phyloP scores from a whole-genome alignment of 1,140 invertebrate species.

The Mercenaria mercenaria region DNA sequence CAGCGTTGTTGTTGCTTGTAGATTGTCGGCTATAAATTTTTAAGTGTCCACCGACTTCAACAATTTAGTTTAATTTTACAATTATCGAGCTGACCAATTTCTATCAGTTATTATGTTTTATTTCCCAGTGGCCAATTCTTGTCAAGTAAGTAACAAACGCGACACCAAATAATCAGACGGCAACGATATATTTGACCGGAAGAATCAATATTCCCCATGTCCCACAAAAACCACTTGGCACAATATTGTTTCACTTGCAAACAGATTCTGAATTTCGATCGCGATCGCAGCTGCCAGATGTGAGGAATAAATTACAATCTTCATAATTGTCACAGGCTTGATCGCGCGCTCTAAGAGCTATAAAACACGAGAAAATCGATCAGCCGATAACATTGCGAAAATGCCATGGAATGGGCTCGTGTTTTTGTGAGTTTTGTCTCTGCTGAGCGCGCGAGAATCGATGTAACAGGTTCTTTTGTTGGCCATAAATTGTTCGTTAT shows the following conservation, averaged over 20 bases:
- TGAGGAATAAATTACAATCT: constrained; percentile 44
- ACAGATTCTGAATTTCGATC: constrained; percentile 56
- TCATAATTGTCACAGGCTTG: constrained; percentile 49
- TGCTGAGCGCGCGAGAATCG: constrained; percentile 2
- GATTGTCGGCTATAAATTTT: too few species aligned
- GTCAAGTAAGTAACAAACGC: too few species aligned
- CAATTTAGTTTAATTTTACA: too few species aligned
- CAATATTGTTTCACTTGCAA: constrained; percentile 41
- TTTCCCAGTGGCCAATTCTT: too few species aligned
- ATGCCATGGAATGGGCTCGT: constrained; percentile 14
- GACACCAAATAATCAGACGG: not conserved
- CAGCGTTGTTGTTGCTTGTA: too few species aligned
- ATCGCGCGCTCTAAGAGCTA: constrained; percentile 26
- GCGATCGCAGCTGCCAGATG: constrained; percentile 44
- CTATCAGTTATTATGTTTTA: too few species aligned
- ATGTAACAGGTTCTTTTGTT: constrained; percentile 45
- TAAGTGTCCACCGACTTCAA: too few species aligned
- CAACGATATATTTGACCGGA: not conserved
- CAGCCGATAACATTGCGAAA: constrained; percentile 29
- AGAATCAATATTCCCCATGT: constrained; percentile 34
- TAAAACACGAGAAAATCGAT: constrained; percentile 56
- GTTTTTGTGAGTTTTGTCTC: constrained; percentile 16
- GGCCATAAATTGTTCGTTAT: constrained; percentile 37
- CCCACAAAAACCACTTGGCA: not conserved
- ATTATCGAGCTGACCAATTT: too few species aligned